Conservation (phyloP, 2,113 vertebrate genomes). For the Hypanus sabinus region DNA sequence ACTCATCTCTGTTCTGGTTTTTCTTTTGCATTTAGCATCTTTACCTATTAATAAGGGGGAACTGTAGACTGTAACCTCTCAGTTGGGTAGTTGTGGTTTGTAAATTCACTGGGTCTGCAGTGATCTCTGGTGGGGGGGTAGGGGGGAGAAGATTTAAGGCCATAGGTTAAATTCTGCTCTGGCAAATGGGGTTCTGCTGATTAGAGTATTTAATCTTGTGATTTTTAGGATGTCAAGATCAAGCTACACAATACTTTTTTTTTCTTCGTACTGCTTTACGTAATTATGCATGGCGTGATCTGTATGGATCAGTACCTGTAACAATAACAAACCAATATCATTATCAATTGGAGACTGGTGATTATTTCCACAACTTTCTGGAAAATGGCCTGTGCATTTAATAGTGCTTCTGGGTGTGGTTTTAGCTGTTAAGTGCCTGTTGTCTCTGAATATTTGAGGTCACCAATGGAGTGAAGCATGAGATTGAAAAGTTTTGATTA, state of each 20-base stretch:
- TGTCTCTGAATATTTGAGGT: not conserved
- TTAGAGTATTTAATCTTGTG: not conserved
- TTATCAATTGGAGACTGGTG: not conserved
- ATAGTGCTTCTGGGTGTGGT: not conserved
- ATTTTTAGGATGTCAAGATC: not conserved
- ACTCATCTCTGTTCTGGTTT: not conserved
- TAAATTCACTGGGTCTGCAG: not conserved
- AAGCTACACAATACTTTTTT: not conserved
- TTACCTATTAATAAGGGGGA: not conserved
- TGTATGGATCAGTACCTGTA: no score
- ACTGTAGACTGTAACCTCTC: not conserved
- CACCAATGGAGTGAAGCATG: not conserved
- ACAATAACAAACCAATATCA: not conserved
- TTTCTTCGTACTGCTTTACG: no score
- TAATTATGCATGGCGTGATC: no score
- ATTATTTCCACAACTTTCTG: no score
- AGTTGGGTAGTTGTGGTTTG: not conserved
- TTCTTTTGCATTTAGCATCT: no score
- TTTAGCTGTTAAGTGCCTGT: not conserved
- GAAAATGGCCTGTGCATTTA: no score
- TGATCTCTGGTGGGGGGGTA: not conserved
- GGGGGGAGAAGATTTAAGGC: not conserved
- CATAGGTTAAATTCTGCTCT: not conserved
- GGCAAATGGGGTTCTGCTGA: not conserved
- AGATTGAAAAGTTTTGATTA: not conserved